Conservation (phyloP, 2,113 vertebrate genomes). For the Strigops habroptila region DNA sequence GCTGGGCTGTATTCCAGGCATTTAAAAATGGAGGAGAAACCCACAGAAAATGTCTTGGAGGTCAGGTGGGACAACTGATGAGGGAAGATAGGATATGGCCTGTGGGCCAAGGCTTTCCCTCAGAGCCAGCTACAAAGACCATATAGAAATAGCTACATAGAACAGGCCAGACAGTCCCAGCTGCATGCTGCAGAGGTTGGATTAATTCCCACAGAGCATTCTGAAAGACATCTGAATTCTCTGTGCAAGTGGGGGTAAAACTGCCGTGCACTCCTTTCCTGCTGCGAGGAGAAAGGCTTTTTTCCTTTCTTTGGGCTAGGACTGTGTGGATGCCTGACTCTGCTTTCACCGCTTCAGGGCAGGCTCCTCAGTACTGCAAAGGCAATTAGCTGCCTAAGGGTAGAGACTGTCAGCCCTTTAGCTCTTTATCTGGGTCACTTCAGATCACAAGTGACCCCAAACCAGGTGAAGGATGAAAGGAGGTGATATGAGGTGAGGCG, state of each 20-base stretch:
- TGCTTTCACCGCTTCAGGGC: neutral
- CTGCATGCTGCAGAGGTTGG: neutral
- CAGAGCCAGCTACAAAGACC: neutral
- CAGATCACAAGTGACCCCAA: constrained; percentile 20
- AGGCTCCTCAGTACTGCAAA: neutral
- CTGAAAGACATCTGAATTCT: neutral
- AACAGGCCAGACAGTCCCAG: neutral
- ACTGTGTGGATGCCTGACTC: neutral
- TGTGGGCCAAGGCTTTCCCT: neutral
- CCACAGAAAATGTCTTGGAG: accelerated
- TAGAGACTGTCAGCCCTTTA: constrained; percentile 2
- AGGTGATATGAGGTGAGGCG: neutral
- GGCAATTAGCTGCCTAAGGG: neutral
- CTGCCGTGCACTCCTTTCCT: neutral
- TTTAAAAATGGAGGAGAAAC: neutral
- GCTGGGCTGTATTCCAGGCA: neutral
- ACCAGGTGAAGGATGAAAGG: neutral
- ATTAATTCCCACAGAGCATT: neutral
- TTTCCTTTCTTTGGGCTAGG: neutral
- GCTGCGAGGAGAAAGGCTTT: neutral
- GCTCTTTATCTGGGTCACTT: constrained; percentile 23
- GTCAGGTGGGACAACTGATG: neutral
- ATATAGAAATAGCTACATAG: neutral
- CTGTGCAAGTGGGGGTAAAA: neutral
- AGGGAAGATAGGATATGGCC: neutral